Evolutionary conservation across 2,797 vertebrate genomes (phyloP).

Genomic region (Picus viridis): DNA sequence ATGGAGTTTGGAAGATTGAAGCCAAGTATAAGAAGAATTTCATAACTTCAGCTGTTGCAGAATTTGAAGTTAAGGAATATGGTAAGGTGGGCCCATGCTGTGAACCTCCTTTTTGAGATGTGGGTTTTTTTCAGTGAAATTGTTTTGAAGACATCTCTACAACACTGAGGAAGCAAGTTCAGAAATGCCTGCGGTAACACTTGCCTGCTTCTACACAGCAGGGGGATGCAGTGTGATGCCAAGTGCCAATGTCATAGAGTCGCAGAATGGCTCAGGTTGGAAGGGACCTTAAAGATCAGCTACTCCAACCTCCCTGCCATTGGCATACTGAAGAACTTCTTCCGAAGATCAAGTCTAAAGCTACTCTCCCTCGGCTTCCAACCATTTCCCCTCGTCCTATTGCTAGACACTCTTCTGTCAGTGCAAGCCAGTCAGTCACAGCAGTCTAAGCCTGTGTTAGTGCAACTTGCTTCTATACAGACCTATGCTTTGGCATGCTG

Average conservation of each 20-base stretch:
- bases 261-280: no score
- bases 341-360: no score
- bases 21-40: slow-evolving; percentile 87
- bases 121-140: background rate
- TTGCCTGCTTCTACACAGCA: background rate
- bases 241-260: background rate
- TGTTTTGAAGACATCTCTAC: background rate
- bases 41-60: slow-evolving; percentile 77
- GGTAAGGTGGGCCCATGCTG: slow-evolving; percentile 77
- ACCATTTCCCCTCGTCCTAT: no score
- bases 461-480: background rate
- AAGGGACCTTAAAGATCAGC: no score
- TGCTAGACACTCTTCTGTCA: background rate
- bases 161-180: background rate
- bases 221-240: background rate
- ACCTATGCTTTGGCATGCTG: background rate
- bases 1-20: slow-evolving; percentile 88
- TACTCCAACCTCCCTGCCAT: no score
- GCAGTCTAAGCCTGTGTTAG: background rate
- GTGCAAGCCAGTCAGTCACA: background rate
- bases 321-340: no score
- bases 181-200: background rate
- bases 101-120: background rate
- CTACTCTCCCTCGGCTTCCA: no score
- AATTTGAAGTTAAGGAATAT: slow-evolving; percentile 94